Conservation (phyloP, 2,888 invertebrate species). For the Acanthococcus lagerstroemiae region DNA sequence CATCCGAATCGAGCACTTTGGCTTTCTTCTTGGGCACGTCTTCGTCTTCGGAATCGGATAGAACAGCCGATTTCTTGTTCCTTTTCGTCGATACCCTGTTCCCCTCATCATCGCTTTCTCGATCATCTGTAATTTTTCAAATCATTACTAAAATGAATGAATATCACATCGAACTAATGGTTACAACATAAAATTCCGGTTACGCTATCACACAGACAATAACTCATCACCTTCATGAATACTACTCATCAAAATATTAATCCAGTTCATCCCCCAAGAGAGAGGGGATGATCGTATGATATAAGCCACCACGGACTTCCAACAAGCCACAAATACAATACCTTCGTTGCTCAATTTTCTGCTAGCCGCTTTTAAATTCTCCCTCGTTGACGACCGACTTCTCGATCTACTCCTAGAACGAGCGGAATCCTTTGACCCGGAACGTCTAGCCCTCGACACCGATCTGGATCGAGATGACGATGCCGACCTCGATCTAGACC, state of each 20-base stretch:
- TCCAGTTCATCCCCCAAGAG: no score
- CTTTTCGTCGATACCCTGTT: constrained; percentile 38
- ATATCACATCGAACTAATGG: no score
- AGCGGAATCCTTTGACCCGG: constrained; percentile 2
- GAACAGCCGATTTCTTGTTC: constrained; percentile 42
- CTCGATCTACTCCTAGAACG: not conserved
- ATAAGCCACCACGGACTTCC: no score
- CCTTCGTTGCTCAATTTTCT: not conserved
- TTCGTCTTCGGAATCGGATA: constrained; percentile 53
- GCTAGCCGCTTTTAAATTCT: not conserved
- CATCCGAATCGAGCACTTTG: constrained; percentile 37
- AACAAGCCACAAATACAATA: no score
- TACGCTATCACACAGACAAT: no score
- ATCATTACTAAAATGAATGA: no score
- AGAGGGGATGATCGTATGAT: no score
- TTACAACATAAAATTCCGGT: no score
- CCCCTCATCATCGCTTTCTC: constrained; percentile 31
- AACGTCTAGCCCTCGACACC: not conserved
- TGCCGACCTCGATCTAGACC: constrained; percentile 32
- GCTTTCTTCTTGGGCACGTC: constrained; percentile 40
- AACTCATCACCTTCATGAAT: no score
- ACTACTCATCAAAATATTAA: no score
- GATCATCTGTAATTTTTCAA: constrained; percentile 10
- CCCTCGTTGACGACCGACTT: constrained; percentile 30
- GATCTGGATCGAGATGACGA: constrained; percentile 38